Evolutionary conservation across 2,888 invertebrate genomes (phyloP), one percentile per base, ranked within the genome.

Genomic region (Oxytorus armatus): DNA sequence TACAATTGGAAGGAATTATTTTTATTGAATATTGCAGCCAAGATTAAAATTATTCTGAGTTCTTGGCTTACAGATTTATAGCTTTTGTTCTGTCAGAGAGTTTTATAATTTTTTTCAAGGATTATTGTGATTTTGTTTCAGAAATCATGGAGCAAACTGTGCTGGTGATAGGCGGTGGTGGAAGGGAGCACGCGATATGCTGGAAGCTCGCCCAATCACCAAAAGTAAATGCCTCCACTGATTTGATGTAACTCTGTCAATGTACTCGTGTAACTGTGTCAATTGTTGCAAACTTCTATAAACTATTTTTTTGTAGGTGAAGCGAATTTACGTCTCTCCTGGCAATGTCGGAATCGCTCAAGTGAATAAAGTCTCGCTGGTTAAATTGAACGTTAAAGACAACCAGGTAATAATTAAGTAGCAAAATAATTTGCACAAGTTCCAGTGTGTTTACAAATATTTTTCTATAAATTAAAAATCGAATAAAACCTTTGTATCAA

Each of bases 141-240:
- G 2, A 5, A 76, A 90, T 85, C 83, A 75, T 84, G 81, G 75
- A 82, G 25, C 82, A 93, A 68, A 94, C 94, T 87, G 94, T 98
- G 82, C 92, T 98, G 84, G 95, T 99, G 68, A 95, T 99, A 87
- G 99, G 99, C 14, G 94, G 95, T 90, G 99, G 99, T 44, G 99
- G 98, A 1, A 95, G 99, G 85, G 99, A 99, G 92, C 98, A 99
- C 93, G 98, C 98, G 3, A 94, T 99, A 87, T 96, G 96, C 86
- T 98, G 98, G 98, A 98, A 98, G 92, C 92, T 99, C 49, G 93
- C 96, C 0, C 96, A 97, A 90, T 98, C 98, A 53, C 89, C 94
- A 0, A 85, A 91, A 85, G 93, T 93, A 87, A 87, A 84, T 84
- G 10, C 4, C 36, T 10, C 14, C 55, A 55, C 51, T 7, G 23